Percentiles rank a stretch among this genome's conserved stretches.
phyloP scores from a whole-genome alignment of 2,888 invertebrate genomes.

The Dyspetes luteomarginatus region DNA sequence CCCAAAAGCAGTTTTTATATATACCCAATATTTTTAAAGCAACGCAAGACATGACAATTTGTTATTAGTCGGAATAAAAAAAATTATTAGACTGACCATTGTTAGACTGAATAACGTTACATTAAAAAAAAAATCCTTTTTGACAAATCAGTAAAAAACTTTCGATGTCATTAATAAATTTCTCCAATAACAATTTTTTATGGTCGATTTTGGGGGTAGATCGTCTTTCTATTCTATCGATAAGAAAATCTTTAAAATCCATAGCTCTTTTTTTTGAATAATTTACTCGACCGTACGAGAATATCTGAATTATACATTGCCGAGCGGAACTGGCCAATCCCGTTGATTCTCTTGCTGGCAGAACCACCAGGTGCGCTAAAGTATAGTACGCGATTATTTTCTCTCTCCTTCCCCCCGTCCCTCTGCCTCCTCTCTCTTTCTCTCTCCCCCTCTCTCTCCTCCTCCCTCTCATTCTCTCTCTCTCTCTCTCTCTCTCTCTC shows the following conservation, averaged over 20 bases:
- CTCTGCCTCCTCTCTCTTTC: background rate
- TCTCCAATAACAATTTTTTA: no score
- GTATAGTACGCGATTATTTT: background rate
- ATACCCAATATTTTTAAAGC: no score
- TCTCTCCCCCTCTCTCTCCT: conserved; percentile 5
- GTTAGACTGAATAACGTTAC: no score
- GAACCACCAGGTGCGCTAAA: conserved; percentile 32
- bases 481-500: background rate
- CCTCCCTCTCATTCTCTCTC: conserved; percentile 1
- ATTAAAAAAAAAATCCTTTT: no score
- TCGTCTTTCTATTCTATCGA: background rate
- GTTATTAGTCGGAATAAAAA: no score
- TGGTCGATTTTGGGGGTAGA: background rate
- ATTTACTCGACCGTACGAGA: background rate
- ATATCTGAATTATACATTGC: background rate
- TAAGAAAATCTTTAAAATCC: background rate
- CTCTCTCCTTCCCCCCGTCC: conserved; percentile 1
- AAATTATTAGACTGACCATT: no score
- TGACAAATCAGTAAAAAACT: no score
- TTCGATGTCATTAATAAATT: no score
- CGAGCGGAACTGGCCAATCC: conserved; percentile 29
- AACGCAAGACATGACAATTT: no score
- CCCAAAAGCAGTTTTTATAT: no score
- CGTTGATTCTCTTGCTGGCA: conserved; percentile 29
- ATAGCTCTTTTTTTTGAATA: background rate